Conservation (phyloP, 1,140 invertebrate species). For the Tetraneura akinire region DNA sequence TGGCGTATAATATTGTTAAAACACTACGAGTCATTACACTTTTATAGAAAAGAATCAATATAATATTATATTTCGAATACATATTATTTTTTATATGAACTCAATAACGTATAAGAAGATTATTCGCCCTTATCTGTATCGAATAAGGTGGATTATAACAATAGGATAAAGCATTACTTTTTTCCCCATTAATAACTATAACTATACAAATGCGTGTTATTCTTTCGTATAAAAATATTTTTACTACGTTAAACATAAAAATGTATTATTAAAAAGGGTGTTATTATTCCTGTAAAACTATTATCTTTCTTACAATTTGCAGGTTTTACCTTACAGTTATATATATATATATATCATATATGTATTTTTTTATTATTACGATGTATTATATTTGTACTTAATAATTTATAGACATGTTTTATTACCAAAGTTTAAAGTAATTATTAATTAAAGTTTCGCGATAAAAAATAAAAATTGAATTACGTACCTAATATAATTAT, state of each 20-base stretch:
- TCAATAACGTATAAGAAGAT: conserved; percentile 7
- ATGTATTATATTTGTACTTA: no score
- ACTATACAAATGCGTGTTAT: conserved; percentile 23
- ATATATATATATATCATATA: no score
- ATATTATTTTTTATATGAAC: conserved; percentile 12
- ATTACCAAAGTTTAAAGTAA: no score
- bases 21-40: not conserved
- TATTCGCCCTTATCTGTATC: not conserved
- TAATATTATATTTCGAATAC: not conserved
- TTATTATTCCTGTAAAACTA: not conserved
- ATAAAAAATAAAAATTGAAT: no score
- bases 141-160: conserved; percentile 21
- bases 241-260: not conserved
- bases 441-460: no score
- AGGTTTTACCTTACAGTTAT: no score
- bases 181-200: conserved; percentile 14
- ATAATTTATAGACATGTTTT: no score
- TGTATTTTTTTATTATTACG: no score
- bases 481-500: no score
- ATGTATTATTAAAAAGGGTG: conserved; percentile 15
- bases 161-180: not conserved
- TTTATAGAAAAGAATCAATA: not conserved
- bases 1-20: not conserved
- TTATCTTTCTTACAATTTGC: no score
- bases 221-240: not conserved